Evolutionary conservation across 2,797 vertebrate genomes (phyloP).

Genomic region (Liasis olivaceus): DNA sequence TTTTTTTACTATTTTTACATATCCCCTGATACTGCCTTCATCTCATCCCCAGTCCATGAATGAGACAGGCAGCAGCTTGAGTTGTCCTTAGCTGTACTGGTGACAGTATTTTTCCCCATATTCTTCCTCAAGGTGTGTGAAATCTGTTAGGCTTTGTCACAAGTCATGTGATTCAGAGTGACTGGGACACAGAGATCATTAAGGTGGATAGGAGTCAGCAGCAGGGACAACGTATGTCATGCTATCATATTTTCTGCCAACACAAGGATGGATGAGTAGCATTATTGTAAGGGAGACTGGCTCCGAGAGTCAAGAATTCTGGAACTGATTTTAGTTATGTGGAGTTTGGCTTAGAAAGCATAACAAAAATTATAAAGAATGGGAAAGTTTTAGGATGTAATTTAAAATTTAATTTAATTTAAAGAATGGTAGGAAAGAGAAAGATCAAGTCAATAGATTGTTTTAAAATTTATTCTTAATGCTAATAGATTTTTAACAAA

Average conservation of each 20-base stretch:
- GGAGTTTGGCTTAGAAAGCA: background rate
- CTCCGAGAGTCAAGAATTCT: background rate
- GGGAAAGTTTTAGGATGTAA: background rate
- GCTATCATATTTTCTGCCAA: background rate
- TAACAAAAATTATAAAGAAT: background rate
- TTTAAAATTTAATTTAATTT: background rate
- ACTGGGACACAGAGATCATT: background rate
- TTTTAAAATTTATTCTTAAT: background rate
- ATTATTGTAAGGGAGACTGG: background rate
- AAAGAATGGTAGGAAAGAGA: background rate
- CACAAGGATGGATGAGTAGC: background rate
- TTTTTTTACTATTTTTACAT: background rate
- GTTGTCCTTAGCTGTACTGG: background rate
- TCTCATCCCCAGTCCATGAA: background rate
- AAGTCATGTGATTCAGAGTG: background rate
- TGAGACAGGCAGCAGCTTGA: background rate
- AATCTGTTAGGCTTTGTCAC: background rate
- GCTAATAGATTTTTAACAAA: background rate
- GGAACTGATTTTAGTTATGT: background rate
- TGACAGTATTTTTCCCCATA: background rate
- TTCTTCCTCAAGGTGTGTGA: background rate
- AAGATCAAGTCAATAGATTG: background rate
- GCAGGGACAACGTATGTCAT: background rate
- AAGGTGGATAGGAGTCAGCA: background rate
- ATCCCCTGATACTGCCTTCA: background rate